Conservation (phyloP, 2,113 vertebrate genomes). For the Fregata magnificens region DNA sequence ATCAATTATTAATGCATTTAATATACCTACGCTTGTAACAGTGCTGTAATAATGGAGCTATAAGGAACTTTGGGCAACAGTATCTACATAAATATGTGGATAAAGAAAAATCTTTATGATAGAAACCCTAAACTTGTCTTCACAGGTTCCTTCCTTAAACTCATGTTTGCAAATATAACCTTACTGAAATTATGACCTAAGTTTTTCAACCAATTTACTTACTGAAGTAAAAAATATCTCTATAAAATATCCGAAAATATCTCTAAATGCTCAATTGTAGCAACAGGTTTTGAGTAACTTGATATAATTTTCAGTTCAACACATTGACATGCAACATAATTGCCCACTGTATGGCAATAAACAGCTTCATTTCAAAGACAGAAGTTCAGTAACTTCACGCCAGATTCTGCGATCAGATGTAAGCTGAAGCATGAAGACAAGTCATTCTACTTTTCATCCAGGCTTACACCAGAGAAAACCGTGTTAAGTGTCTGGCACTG, state of each 20-base stretch:
- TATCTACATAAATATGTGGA: neutral
- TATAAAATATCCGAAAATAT: neutral
- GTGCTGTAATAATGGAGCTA: neutral
- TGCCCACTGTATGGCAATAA: neutral
- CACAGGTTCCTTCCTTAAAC: neutral
- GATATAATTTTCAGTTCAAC: neutral
- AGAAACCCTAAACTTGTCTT: neutral
- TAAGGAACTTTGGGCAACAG: neutral
- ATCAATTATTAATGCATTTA: neutral
- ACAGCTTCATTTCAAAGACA: neutral
- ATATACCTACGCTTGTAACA: neutral
- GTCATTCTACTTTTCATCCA: neutral
- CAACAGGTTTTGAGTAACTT: neutral
- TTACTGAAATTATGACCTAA: neutral
- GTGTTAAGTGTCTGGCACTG: neutral
- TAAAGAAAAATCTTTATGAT: neutral
- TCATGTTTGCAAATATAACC: neutral
- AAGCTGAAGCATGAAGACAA: neutral
- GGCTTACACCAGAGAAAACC: neutral
- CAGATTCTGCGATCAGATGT: neutral
- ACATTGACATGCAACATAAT: neutral
- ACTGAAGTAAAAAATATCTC: neutral
- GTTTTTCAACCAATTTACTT: neutral
- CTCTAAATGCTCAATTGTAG: neutral
- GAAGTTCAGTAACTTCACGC: neutral